These are phyloP conservation scores for Neodiprion lecontei DNA, from an alignment of 1,140 invertebrate species.

Conservation along the genomic window DNA sequence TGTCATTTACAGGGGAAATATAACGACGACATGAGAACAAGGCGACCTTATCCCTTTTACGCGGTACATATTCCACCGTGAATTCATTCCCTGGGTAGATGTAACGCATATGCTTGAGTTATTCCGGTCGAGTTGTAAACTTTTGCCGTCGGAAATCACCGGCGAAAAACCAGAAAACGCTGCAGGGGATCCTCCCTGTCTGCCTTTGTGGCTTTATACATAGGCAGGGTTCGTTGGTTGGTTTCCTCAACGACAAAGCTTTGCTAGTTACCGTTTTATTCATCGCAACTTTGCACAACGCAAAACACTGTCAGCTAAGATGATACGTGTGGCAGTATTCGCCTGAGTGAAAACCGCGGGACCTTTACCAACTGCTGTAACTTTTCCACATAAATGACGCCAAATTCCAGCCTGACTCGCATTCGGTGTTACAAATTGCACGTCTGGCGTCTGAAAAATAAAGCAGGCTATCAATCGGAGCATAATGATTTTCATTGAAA, in stretches of 20 bases:
- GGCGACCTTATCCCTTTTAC: background rate
- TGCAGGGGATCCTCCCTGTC: background rate
- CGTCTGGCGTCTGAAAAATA: too few species aligned
- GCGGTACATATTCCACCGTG: background rate
- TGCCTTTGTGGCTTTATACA: background rate
- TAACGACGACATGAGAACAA: slow-evolving; percentile 1
- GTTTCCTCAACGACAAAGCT: background rate
- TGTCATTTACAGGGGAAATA: background rate
- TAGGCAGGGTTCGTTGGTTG: background rate
- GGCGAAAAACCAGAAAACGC: background rate
- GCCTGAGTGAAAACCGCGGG: too few species aligned
- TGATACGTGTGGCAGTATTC: too few species aligned
- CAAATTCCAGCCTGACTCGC: too few species aligned
- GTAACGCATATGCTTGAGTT: background rate
- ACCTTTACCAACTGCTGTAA: too few species aligned
- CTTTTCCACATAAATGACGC: too few species aligned
- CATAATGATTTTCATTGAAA: too few species aligned
- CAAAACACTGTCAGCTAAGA: background rate
- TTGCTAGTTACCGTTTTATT: background rate
- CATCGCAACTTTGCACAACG: background rate
- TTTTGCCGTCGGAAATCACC: slow-evolving; percentile 2
- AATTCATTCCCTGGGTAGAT: background rate
- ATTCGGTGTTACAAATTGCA: too few species aligned
- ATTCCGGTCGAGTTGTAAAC: background rate
- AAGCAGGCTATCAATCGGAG: too few species aligned